Conservation (phyloP, 2,797 vertebrate species). For the Simalia tracyae region DNA sequence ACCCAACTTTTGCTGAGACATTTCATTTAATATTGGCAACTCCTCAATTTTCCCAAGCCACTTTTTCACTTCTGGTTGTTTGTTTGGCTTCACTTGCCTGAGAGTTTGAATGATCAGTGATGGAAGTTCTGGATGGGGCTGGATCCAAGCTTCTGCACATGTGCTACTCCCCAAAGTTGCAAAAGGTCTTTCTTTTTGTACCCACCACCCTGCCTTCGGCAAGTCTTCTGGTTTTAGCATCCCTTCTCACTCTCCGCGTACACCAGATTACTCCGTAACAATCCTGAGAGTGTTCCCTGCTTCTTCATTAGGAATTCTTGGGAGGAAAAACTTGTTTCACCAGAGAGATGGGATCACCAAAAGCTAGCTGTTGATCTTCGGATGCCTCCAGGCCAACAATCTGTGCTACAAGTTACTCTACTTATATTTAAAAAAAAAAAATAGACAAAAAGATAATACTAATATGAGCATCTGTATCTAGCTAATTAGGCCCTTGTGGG, state of each 20-base stretch:
- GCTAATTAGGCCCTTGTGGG: conserved; percentile 94
- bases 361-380: conserved; percentile 73
- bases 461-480: conserved; percentile 84
- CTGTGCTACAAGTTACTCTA: conserved; percentile 78
- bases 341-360: conserved; percentile 70
- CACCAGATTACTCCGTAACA: neutral
- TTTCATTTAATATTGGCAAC: no score
- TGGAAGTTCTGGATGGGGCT: no score
- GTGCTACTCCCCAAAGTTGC: neutral
- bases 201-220: neutral
- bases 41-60: no score
- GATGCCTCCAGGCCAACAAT: conserved; percentile 80
- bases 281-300: conserved; percentile 27
- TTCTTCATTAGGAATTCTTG: conserved; percentile 65
- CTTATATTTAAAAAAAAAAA: conserved; percentile 17
- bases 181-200: neutral
- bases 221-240: neutral
- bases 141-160: neutral
- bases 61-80: no score
- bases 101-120: no score
- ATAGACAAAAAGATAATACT: conserved; percentile 71
- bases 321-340: conserved; percentile 56
- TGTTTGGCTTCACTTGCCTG: no score
- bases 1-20: no score
- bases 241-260: conserved; percentile 29